Base-by-base conservation (phyloP, 2,888 invertebrate genomes). In the Caenorhabditis sp. region DNA sequence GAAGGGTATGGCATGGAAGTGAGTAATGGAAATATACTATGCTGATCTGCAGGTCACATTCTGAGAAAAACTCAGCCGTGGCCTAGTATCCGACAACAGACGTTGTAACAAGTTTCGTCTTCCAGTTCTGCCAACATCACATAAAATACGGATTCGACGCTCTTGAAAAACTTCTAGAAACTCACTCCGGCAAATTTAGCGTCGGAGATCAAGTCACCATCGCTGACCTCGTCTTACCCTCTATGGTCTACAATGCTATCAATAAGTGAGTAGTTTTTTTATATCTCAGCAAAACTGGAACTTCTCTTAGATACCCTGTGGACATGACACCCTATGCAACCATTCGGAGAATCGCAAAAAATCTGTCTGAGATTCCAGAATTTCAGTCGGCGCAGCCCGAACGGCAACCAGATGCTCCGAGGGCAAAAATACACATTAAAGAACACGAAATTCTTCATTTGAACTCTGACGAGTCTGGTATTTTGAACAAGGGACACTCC, bases 191-290 rank as follows among this genome's bases (percentile, higher is more conserved):
- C 1, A 91, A 88, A 92, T 98, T 96, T 92, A 68, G 58, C 22
- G 75, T 75, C 3, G 98, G 97, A 0, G 96, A 98, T 93, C 95
- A 96, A 89, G 95, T 98, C 81, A 96, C 97, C 0, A 93, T 97
- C 92, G 98, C 98, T 6, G 98, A 98, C 93, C 96, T 97, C 91
- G 97, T 96, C 92, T 94, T 98, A 79, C 96, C 98, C 69, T 98
- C 98, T 58, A 98, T 98, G 94, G 95, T 97, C 70, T 96, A 96
- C 93, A 97, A 97, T 58, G 75, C 75, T 2, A 75, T 12, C 2
- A 38, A 38, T 10, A 61, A 44, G 31, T 72, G 54, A 54, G 28
- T 31, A 24, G 24, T 8, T n/a, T 26, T 28, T n/a, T 24, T 22
- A 19, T 49, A 1, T 22, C 5, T 19, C 14, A n/a, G n/a, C 22